These are phyloP conservation scores for Epistrophella euchroma DNA, from an alignment of 2,888 invertebrate genomes.

Conservation along the genomic window DNA sequence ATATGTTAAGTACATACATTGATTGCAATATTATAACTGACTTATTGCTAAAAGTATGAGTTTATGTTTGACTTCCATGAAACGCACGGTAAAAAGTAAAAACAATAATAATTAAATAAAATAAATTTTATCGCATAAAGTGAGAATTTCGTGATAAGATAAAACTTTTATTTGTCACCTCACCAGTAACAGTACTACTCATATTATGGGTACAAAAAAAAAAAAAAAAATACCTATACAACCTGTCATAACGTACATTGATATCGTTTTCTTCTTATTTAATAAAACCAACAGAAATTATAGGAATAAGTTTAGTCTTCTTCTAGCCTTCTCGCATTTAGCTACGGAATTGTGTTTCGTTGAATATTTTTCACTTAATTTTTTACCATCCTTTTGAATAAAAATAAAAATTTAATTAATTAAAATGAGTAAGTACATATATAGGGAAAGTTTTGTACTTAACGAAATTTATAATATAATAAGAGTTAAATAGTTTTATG, in stretches of 20 bases:
- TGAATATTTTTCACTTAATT: background rate
- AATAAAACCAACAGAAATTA: constrained; percentile 46
- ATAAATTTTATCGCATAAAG: background rate
- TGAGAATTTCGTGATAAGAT: constrained; percentile 21
- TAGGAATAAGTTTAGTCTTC: constrained; percentile 58
- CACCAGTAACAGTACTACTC: no score
- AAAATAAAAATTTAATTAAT: background rate
- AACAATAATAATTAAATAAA: background rate
- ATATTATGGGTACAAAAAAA: background rate
- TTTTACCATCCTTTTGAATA: background rate
- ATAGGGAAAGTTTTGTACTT: background rate
- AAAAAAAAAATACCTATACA: no score
- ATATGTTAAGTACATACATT: no score
- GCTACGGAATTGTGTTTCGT: constrained; percentile 12
- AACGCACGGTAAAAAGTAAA: no score
- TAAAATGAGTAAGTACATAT: constrained; percentile 52
- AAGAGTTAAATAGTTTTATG: no score
- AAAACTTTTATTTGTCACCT: constrained; percentile 22
- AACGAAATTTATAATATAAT: background rate
- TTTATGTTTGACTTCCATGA: no score
- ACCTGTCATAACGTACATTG: constrained; percentile 19
- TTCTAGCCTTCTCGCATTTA: constrained; percentile 32
- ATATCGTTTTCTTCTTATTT: constrained; percentile 31
- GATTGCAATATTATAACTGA: no score
- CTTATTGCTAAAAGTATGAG: no score